Percentiles rank a stretch among this genome's conserved stretches.
Conservation (phyloP, 2,888 invertebrate genomes). For the Epistrophe eligans region DNA sequence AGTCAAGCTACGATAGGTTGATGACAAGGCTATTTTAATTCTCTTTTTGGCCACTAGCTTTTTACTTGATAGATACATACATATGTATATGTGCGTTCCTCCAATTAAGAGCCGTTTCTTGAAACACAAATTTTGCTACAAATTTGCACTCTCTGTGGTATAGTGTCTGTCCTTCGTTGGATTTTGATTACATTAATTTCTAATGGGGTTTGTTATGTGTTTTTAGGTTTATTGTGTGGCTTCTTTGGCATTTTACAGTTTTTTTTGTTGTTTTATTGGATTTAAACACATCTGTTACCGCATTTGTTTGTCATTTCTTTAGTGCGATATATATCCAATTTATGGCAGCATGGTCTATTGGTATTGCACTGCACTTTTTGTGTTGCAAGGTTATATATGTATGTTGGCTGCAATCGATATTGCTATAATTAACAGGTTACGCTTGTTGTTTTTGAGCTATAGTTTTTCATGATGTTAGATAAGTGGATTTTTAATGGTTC, state of each 20-base stretch:
- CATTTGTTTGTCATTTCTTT: constrained; percentile 4
- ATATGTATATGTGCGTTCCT: too few relatives aligned
- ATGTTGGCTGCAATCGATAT: background rate
- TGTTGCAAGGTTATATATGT: constrained; percentile 23
- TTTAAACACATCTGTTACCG: constrained; percentile 11
- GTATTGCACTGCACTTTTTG: constrained; percentile 19
- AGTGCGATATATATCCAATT: background rate
- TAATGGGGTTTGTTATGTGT: constrained; percentile 6
- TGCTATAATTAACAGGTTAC: background rate
- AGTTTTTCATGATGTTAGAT: background rate
- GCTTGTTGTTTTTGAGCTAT: background rate
- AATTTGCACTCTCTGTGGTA: background rate
- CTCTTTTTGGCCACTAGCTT: background rate
- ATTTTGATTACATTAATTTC: constrained; percentile 15
- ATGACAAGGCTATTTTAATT: constrained; percentile 14
- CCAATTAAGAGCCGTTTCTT: background rate
- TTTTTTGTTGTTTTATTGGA: constrained; percentile 12
- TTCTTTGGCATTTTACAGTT: constrained; percentile 14
- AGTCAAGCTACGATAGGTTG: background rate
- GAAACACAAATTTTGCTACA: background rate
- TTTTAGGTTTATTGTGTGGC: constrained; percentile 15
- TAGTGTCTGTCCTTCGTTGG: constrained; percentile 3
- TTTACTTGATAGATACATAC: background rate
- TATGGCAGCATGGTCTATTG: background rate
- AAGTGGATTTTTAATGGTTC: constrained; percentile 17